Base-by-base conservation (phyloP, 2,113 vertebrate species). In the Theristicus caerulescens region DNA sequence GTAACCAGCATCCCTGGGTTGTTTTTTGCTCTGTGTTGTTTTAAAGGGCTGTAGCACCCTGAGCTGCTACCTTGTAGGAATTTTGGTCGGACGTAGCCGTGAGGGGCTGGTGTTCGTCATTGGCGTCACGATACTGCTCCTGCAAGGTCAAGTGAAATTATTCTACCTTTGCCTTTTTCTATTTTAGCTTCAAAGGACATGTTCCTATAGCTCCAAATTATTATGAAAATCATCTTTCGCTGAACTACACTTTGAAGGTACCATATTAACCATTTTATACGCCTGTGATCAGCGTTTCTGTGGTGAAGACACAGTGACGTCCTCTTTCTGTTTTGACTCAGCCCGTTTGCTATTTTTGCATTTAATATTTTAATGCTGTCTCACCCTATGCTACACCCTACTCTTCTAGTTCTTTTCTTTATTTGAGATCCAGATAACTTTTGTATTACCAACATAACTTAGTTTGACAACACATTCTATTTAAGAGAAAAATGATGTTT, bases 181-280 rank as follows among this genome's bases (percentile, higher is more conserved):
- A 8, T 79, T 94, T 95, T 49, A 49, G 52, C 34, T 86, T 86
- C 81, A 72, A 82, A 86, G 44, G 38, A 57, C 9, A 13, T 7
- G 1, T 66, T 67, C 69, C 40, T 69, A 14, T 13, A 66, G 62
- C 77, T 87, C 25, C 47, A 42, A 42, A 24, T 42, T 54, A 69
- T 34, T 89, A 79, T 20, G 52, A 87, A 97, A 92, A 79, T 57
- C 10, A 15, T 86, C 72, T 65, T 90, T 88, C 3, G 2, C 36
- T 44, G 71, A 70, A 34, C 66, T 76, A 66, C 90, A 87, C 58
- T 76, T 87, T 84, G 93, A 87, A 72, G 80, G 40, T 85, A 67
- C 74, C 72, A 11, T 32, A 61, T 76, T 57, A 86, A 93, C 65
- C 8, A 13, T 66, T 93, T 82, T 42, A n/a, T 52, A 47, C 15